Base-by-base conservation (phyloP, 1,140 invertebrate species). In the Solenopsis invicta region DNA sequence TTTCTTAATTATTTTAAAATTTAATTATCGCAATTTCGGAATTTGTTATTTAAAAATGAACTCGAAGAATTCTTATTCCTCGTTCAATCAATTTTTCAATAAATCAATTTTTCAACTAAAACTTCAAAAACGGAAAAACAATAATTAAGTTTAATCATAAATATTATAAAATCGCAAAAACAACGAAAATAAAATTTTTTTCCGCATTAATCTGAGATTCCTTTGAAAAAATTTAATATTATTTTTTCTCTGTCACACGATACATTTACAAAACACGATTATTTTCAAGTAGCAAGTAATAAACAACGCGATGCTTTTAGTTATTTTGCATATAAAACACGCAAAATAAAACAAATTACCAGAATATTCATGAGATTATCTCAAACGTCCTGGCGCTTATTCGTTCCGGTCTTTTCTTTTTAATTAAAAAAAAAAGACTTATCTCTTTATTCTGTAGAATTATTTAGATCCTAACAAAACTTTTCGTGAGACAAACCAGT, bases 321-420 rank as follows among this genome's bases (percentile, higher is more conserved):
- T 56, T 74, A 48, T 48, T 84, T 75, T 84, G n/a, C 69, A 61
- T 61, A 59, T n/a, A 61, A 84, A 84, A 61, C 41, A 50, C 80
- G 41, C 24, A n/a, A 50, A 81, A 81, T 71, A 67, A 81, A 84
- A 72, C 72, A 64, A 77, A 78, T 77, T 50, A 41, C 45, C 48
- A 13, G 74, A 85, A 89, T 89, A 89, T 89, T 89, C 77, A 89
- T 89, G 37, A 48, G 77, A 64, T 54, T 18, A n/a, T 56, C 72
- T 56, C 86, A 56, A 87, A 71, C 71, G 37, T 29, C n/a, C 76
- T 67, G 41, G 13, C 12, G 29, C 56, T 64, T 29, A 8, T 74
- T 37, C 29, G 13, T 75, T 56, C 2, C 34, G 41, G 24, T 54
- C 9, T 37, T 34, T 34, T 24, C 45, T 71, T 50, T 37, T n/a